Evolutionary conservation across 2,888 invertebrate genomes (phyloP), one percentile per base, ranked within the genome.

Genomic region (Acanthosepion esculentum): DNA sequence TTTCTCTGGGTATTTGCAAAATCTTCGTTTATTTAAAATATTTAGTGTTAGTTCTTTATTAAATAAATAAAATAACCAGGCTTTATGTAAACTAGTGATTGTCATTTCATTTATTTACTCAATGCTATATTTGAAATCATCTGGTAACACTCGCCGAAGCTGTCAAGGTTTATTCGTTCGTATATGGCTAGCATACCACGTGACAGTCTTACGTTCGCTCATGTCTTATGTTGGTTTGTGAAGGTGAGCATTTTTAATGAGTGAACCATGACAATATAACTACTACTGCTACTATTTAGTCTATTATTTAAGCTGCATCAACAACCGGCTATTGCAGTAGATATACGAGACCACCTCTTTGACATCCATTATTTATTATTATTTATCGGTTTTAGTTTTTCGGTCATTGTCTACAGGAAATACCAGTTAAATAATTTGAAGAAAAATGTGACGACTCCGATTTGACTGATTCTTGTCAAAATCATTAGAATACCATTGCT

Each of bases 211-310:
- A 33, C n/a, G n/a, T n/a, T n/a, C 78, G n/a, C n/a, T 78, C n/a
- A n/a, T 64, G 64, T 26, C 64, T 64, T 64, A 64, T 29, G 64
- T 64, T 64, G 23, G 64, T n/a, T 78, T 78, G 78, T 78, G 78
- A 78, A 78, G 78, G 78, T 78, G 78, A 78, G 78, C 78, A 78
- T 78, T 78, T 78, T 78, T 78, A 78, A 78, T 78, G 78, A 78
- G 78, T 78, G 78, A 78, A 78, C 78, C 78, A 78, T 78, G 78
- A 78, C 78, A 78, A 12, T 78, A 78, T 78, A 33, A 78, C 78
- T n/a, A 78, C 64, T 29, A 64, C 23, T 8, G 26, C 78, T 78
- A 78, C 78, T 78, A 33, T 18, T 78, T 15, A 15, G 29, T n/a
- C 78, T 78, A 78, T 78, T 41, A 41, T 41, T 41, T 29, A 78